Evolutionary conservation across 2,797 vertebrate genomes (phyloP).

Genomic region (Phoeniculus purpureus): DNA sequence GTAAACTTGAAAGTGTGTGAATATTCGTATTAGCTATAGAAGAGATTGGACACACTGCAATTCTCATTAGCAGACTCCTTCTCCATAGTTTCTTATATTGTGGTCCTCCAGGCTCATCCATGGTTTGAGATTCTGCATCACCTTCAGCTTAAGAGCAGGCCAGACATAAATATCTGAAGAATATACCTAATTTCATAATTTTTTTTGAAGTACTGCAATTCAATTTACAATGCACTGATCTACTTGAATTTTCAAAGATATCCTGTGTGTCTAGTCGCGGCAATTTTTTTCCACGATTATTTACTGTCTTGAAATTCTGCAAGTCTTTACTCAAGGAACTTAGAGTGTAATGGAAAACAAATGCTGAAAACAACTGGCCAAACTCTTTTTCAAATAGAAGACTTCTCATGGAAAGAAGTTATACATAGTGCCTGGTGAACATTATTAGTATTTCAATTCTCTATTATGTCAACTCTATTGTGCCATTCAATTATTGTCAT

Average conservation of each 20-base stretch:
- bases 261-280: background rate
- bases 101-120: background rate
- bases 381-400: background rate
- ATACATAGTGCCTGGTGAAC: background rate
- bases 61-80: background rate
- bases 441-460: background rate
- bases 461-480: background rate
- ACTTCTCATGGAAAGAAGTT: background rate
- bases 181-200: background rate
- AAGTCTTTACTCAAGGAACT: background rate
- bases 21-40: background rate
- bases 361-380: background rate
- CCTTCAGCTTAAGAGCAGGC: background rate
- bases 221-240: background rate
- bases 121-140: background rate
- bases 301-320: background rate
- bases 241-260: background rate
- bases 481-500: background rate
- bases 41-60: background rate
- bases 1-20: background rate
- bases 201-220: background rate
- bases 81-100: background rate
- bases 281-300: background rate
- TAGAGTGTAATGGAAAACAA: background rate
- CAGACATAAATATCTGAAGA: background rate